phyloP scores from a whole-genome alignment of 2,113 vertebrate genomes.

The Callopanchax toddi region DNA sequence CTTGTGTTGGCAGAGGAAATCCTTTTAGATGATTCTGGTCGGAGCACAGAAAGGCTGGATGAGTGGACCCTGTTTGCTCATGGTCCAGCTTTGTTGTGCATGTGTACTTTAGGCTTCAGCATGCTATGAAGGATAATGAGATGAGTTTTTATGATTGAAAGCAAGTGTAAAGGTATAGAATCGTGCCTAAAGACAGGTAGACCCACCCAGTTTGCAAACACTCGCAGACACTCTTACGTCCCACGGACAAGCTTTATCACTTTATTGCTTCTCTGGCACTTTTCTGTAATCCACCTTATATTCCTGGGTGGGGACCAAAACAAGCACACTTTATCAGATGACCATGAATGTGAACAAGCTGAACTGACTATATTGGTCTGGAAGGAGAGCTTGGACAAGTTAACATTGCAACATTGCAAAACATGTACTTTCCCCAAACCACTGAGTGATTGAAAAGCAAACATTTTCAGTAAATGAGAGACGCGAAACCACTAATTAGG shows the following conservation, averaged over 20 bases:
- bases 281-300: constrained; percentile 62
- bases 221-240: constrained; percentile 62
- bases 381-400: constrained; percentile 35
- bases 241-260: constrained; percentile 58
- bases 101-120: constrained; percentile 62
- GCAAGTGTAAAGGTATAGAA: constrained; percentile 47
- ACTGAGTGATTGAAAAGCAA: constrained; percentile 65
- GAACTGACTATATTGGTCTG: constrained; percentile 58
- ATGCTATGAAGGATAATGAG: constrained; percentile 52
- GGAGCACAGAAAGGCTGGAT: constrained; percentile 48
- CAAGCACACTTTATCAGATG: constrained; percentile 74
- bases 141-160: constrained; percentile 43
- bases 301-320: constrained; percentile 76
- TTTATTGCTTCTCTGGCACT: constrained; percentile 68
- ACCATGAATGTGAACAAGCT: constrained; percentile 61
- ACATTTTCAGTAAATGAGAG: constrained; percentile 69
- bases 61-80: constrained; percentile 57
- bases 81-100: constrained; percentile 48
- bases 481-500: constrained; percentile 65
- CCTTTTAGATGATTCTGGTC: constrained; percentile 53
- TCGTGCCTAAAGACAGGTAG: constrained; percentile 50
- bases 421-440: constrained; percentile 65
- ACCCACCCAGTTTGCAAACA: constrained; percentile 73
- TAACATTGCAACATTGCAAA: constrained; percentile 44
- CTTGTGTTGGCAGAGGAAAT: constrained; percentile 53